These are phyloP conservation scores for Lordiphosa fenestrarum DNA, from an alignment of 2,888 invertebrate species.

Conservation along the genomic window DNA sequence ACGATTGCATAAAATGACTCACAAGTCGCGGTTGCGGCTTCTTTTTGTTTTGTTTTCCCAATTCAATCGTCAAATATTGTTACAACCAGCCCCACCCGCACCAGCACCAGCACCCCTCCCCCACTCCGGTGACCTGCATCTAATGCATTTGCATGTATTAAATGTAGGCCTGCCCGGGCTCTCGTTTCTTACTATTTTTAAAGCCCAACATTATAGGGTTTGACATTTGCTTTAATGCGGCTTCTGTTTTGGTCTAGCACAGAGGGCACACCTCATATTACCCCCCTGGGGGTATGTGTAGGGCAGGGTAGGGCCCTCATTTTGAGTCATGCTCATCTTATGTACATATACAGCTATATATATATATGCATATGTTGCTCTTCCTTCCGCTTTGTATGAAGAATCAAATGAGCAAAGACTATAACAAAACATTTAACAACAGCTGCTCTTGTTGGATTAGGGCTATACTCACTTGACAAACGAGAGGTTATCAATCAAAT, in stretches of 20 bases:
- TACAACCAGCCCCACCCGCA: background rate
- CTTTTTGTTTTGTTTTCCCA: conserved; percentile 44
- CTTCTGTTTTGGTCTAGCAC: conserved; percentile 28
- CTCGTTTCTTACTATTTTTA: conserved; percentile 52
- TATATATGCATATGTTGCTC: conserved; percentile 18
- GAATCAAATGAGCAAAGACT: conserved; percentile 1
- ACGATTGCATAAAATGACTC: conserved; percentile 69
- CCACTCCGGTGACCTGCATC: conserved; percentile 1
- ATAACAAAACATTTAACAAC: background rate
- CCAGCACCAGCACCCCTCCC: background rate
- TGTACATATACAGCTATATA: conserved; percentile 1
- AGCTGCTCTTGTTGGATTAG: too few relatives aligned
- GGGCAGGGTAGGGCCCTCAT: conserved; percentile 6
- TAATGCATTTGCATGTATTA: conserved; percentile 43
- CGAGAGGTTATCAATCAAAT: too few relatives aligned
- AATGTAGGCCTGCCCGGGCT: conserved; percentile 58
- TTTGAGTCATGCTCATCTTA: conserved; percentile 36
- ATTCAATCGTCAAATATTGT: conserved; percentile 6
- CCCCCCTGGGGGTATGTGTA: conserved; percentile 14
- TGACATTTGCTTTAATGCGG: conserved; percentile 50
- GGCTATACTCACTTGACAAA: background rate
- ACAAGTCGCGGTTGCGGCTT: conserved; percentile 45
- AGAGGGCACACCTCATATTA: conserved; percentile 46
- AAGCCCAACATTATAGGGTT: conserved; percentile 32
- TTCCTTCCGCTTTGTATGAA: conserved; percentile 17